These are phyloP conservation scores for Drosophila takahashii DNA, from an alignment of 1,140 invertebrate genomes.

Conservation along the genomic window DNA sequence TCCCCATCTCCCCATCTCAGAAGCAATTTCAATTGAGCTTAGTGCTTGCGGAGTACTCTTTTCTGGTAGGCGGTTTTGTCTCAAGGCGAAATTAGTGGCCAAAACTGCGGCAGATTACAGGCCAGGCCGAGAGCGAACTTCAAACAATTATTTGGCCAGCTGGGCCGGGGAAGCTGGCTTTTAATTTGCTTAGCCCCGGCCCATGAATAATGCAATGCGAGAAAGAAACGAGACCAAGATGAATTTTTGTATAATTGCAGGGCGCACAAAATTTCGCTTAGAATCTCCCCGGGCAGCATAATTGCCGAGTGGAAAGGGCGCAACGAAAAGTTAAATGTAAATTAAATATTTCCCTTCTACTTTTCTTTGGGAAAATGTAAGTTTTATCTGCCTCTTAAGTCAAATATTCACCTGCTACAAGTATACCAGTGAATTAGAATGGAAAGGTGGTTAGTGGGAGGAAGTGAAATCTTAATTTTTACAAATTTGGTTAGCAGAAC, in stretches of 20 bases:
- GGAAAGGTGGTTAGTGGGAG: not conserved
- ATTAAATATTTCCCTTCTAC: constrained; percentile 33
- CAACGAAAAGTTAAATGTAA: constrained; percentile 45
- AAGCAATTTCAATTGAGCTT: constrained; percentile 54
- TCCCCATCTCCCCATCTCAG: constrained; percentile 5
- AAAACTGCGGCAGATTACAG: constrained; percentile 78
- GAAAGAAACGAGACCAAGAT: constrained; percentile 25
- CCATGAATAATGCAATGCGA: constrained; percentile 59
- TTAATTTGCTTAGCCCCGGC: constrained; percentile 67
- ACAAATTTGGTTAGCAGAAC: too few relatives aligned
- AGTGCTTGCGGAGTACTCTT: constrained; percentile 27
- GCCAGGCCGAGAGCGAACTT: constrained; percentile 60
- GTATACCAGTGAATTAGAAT: constrained; percentile 5
- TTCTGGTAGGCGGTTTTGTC: constrained; percentile 68
- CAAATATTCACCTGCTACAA: constrained; percentile 33
- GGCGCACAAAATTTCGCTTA: constrained; percentile 47
- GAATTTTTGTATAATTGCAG: constrained; percentile 56
- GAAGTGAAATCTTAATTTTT: not conserved
- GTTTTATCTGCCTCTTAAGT: constrained; percentile 30
- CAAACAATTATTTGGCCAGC: constrained; percentile 74
- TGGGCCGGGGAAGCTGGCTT: constrained; percentile 46
- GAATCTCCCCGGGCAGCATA: constrained; percentile 49
- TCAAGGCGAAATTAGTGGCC: constrained; percentile 78
- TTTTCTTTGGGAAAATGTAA: constrained; percentile 15
- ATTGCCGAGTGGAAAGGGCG: constrained; percentile 25